A percentile compares a stretch with the other conserved stretches of the same genome.
These are phyloP conservation scores for Bostrychus sinensis DNA, from an alignment of 2,113 vertebrate genomes.

Conservation along the genomic window DNA sequence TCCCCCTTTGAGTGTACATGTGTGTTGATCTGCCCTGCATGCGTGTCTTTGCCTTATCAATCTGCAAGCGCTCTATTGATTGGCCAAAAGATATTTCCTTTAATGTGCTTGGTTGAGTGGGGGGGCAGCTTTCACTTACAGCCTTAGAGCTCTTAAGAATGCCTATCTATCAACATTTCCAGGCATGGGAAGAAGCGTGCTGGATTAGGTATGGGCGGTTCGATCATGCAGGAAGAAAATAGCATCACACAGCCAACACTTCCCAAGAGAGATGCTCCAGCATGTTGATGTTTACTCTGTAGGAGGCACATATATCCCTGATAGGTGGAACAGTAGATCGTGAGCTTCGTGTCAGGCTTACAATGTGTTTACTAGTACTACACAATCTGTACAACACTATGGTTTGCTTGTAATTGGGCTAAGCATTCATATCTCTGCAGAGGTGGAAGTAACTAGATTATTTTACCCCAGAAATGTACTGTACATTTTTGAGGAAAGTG, in stretches of 20 bases:
- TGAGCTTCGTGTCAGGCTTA: slow-evolving; percentile 33
- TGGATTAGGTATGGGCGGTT: slow-evolving; percentile 39
- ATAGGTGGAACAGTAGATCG: slow-evolving; percentile 44
- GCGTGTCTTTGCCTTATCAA: slow-evolving; percentile 61
- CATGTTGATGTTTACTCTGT: slow-evolving; percentile 63
- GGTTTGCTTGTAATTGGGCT: slow-evolving; percentile 47
- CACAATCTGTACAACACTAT: slow-evolving; percentile 46
- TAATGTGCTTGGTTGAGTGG: slow-evolving; percentile 57
- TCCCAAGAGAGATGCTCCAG: slow-evolving; percentile 30
- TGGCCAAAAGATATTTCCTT: slow-evolving; percentile 64
- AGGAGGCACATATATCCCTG: slow-evolving; percentile 56
- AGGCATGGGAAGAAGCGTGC: slow-evolving; percentile 46
- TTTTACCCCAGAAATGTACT: too few species aligned
- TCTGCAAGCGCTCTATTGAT: slow-evolving; percentile 66
- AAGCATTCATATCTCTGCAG: too few species aligned
- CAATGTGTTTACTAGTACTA: slow-evolving; percentile 21
- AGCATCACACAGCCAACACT: slow-evolving; percentile 51
- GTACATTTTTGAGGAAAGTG: too few species aligned
- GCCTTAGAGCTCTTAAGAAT: slow-evolving; percentile 65
- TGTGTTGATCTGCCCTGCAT: slow-evolving; percentile 27
- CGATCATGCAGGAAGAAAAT: slow-evolving; percentile 27
- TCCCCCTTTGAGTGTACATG: slow-evolving; percentile 20
- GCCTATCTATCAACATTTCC: slow-evolving; percentile 72
- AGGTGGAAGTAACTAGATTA: too few species aligned
- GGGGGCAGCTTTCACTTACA: slow-evolving; percentile 63